phyloP scores from a whole-genome alignment of 2,888 invertebrate genomes.

The Drosophila stalkeri region DNA sequence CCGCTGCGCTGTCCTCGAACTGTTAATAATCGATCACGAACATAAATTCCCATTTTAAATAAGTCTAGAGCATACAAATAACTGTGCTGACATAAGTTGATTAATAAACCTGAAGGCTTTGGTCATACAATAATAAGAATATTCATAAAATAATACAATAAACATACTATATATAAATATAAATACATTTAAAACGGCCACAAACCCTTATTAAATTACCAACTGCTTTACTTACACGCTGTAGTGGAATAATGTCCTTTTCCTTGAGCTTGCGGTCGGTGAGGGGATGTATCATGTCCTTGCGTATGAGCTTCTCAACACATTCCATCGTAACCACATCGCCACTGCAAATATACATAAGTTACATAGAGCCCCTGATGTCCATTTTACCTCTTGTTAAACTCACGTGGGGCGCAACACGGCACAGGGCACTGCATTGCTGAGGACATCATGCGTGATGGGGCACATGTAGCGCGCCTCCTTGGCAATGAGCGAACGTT shows the following conservation, averaged over 20 bases:
- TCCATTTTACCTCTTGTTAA: neutral
- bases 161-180: too few relatives aligned
- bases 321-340: slow-evolving; percentile 98
- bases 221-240: slow-evolving; percentile 88
- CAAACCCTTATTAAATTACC: neutral
- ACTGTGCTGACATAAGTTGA: too few relatives aligned
- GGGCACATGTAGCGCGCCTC: slow-evolving; percentile 98
- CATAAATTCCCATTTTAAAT: too few relatives aligned
- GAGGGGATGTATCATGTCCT: slow-evolving; percentile 98
- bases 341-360: slow-evolving; percentile 89
- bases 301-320: slow-evolving; percentile 97
- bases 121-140: too few relatives aligned
- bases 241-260: slow-evolving; percentile 95
- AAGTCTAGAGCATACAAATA: too few relatives aligned
- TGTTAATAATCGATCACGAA: too few relatives aligned
- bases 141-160: too few relatives aligned
- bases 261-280: slow-evolving; percentile 93
- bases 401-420: slow-evolving; percentile 94
- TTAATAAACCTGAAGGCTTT: too few relatives aligned
- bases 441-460: slow-evolving; percentile 97
- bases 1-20: too few relatives aligned
- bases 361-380: neutral
- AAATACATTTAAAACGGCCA: too few relatives aligned
- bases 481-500: slow-evolving; percentile 94
- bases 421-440: slow-evolving; percentile 97